These are phyloP conservation scores for Globodera ellingtonae DNA, from an alignment of 1,140 invertebrate species.

Conservation along the genomic window DNA sequence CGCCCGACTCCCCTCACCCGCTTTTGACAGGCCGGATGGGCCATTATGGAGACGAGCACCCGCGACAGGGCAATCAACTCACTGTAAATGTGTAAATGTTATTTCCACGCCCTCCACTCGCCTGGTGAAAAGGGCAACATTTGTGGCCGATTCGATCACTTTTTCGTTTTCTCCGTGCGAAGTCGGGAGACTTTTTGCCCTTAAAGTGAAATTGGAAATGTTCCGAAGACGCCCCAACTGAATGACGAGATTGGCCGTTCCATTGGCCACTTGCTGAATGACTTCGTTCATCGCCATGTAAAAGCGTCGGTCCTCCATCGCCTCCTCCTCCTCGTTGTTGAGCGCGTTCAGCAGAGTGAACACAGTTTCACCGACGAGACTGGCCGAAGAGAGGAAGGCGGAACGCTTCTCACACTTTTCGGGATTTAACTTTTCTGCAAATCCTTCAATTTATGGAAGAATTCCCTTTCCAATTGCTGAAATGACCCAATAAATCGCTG, in stretches of 20 bases:
- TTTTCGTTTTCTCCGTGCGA: conserved; percentile 9
- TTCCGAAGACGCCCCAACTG: conserved; percentile 13
- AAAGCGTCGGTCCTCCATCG: conserved; percentile 23
- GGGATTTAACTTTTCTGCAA: conserved; percentile 23
- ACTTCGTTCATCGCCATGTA: conserved; percentile 23
- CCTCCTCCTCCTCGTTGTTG: conserved; percentile 8
- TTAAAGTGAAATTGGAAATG: conserved; percentile 26
- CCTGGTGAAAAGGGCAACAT: conserved; percentile 33
- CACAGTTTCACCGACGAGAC: conserved; percentile 29
- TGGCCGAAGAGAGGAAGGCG: conserved; percentile 32
- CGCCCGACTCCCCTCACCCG: conserved; percentile 4
- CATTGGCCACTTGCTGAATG: conserved; percentile 34
- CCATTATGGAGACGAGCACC: conserved; percentile 30
- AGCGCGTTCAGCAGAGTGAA: conserved; percentile 31
- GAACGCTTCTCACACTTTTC: conserved; percentile 29
- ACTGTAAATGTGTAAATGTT: neutral
- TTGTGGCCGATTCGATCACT: conserved; percentile 30
- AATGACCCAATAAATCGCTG: neutral
- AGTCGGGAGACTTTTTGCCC: conserved; percentile 23
- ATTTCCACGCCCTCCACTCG: neutral
- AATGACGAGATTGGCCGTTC: conserved; percentile 32
- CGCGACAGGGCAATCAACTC: conserved; percentile 34
- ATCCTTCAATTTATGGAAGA: conserved; percentile 9
- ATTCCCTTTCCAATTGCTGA: conserved; percentile 3
- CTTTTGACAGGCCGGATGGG: conserved; percentile 33